A percentile compares a stretch with the other conserved stretches of the same genome.
These are phyloP conservation scores for Cryptocheilus praepositus DNA, from an alignment of 2,888 invertebrate species.

Conservation along the genomic window DNA sequence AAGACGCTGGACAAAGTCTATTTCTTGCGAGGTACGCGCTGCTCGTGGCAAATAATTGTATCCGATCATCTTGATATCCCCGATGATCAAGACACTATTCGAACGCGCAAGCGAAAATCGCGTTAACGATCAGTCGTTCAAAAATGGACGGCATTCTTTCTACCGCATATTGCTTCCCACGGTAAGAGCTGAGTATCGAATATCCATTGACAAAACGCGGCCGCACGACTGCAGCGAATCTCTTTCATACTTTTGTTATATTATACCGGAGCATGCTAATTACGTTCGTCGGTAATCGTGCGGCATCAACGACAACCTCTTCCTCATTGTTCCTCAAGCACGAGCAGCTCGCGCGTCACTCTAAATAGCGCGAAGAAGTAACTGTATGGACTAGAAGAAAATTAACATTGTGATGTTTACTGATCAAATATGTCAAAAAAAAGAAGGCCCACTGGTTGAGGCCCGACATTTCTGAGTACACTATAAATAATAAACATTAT, in stretches of 20 bases:
- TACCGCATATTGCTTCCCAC: too few species aligned
- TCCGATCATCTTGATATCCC: neutral
- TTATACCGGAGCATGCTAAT: too few species aligned
- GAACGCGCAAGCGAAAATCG: too few species aligned
- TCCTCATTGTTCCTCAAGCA: neutral
- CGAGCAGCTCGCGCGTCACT: conserved; percentile 55
- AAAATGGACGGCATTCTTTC: too few species aligned
- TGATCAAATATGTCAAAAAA: conserved; percentile 68
- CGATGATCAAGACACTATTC: too few species aligned
- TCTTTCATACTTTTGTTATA: too few species aligned
- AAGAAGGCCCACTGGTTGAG: conserved; percentile 70
- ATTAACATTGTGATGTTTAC: conserved; percentile 69
- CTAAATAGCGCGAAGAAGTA: conserved; percentile 50
- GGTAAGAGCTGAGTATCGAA: too few species aligned
- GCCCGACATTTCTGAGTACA: conserved; percentile 69
- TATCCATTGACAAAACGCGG: too few species aligned
- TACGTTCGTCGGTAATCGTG: too few species aligned
- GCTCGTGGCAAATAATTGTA: conserved; percentile 32
- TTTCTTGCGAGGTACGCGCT: conserved; percentile 53
- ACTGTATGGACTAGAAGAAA: conserved; percentile 63
- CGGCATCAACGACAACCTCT: too few species aligned
- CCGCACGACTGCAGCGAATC: too few species aligned
- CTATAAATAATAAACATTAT: conserved; percentile 71
- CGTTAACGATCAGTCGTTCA: too few species aligned
- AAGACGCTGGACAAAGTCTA: conserved; percentile 46